Base-by-base conservation (phyloP, 2,113 vertebrate species). In the Chrysemys picta region DNA sequence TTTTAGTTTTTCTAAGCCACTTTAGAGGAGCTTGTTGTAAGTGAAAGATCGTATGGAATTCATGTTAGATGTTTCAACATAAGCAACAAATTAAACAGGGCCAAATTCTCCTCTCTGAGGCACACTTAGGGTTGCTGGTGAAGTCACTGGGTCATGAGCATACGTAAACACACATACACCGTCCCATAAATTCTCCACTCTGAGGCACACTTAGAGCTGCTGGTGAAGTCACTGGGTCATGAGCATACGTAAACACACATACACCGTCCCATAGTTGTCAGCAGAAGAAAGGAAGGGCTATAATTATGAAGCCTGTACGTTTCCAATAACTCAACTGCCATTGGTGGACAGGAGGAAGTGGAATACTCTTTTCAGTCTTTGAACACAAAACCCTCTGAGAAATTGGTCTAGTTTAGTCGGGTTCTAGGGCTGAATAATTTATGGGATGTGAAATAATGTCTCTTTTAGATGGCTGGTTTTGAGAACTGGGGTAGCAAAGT, bases 341-440 rank as follows among this genome's bases (percentile, higher is more conserved):
- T 45, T 22, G 72, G n/a, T 24, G 1, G 72, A 22, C 38, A 45
- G 38, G 6, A 45, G n/a, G 22, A 76, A 76, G 12, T 76, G 72
- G 72, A 72, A 45, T 47, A 42, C 65, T 90, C 50, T 80, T 93
- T 8, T 78, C 47, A 88, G 8, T 29, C 75, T 93, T 97, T 89
- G 81, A n/a, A 52, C 57, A 84, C 54, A 42, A 94, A 85, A 89
- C 10, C 16, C 95, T 96, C 92, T 83, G 35, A 82, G 82, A 3
- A 88, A 27, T 65, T 81, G 91, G 96, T 91, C 59, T 52, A 93
- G 53, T 90, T 69, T 87, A 54, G 4, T 90, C 89, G 80, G 31
- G 91, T 94, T 83, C 84, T 82, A 35, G 84, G 42, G 25, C 89
- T 91, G 85, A 92, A 84, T 87, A 92, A 57, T 42, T 59, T 2